Evolutionary conservation across 2,797 vertebrate genomes (phyloP), one percentile per base, ranked within the genome.

Genomic region (Poecilia wingei): DNA sequence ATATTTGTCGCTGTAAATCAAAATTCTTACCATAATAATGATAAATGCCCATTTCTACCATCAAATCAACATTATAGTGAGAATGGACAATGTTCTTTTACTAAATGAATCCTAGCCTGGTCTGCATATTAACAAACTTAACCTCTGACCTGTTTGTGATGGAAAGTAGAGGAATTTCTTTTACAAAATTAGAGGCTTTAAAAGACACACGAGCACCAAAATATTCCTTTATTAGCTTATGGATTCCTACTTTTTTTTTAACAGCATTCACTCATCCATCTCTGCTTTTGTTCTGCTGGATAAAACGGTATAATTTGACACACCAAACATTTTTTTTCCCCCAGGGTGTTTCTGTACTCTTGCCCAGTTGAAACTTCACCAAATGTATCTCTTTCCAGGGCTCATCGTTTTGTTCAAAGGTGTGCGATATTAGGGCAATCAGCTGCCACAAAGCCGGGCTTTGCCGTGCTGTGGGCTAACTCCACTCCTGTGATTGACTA

Each of bases 401-500:
- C 77, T 92, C 86, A 82, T 92, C 82, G 79, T 88, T 86, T 92
- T 86, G 80, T 88, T 84, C 81, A 88, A 86, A 88, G 87, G 79
- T 88, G 80, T 85, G 83, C 75, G 86, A 92, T 88, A 83, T 68
- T 69, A 84, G 85, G 82, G 85, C 81, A 90, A 89, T 93, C 88
- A 45, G 88, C 86, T 39, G 59, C 71, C 72, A 77, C 87, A 91
- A 93, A 93, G 81, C 88, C 93, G 12, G 85, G 88, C 84, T 92
- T 92, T 89, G 83, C 88, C 76, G 86, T 79, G 85, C 69, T 88
- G 73, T 53, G 76, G 31, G 75, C 86, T 87, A 85, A 84, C 90
- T 91, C 77, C 84, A 85, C 91, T 79, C 79, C 86, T 89, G 75
- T 84, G 91, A 95, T 92, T 93, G 90, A 91, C 90, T 93, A 93